Base-by-base conservation (phyloP, 2,797 vertebrate genomes). In the Ispidina picta region DNA sequence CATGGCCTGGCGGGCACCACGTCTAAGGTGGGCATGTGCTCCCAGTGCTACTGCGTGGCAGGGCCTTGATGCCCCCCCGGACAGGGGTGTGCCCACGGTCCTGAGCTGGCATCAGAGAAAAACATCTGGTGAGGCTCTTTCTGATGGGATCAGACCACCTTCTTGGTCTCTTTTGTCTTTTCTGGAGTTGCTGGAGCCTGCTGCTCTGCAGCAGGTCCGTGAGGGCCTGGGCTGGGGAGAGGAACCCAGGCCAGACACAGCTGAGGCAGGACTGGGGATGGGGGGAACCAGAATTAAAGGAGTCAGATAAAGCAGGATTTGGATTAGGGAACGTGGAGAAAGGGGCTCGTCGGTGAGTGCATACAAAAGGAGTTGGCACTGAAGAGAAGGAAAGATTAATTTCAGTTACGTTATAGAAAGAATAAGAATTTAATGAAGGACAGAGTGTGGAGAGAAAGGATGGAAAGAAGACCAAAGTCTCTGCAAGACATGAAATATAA, bases 371-470 rank as follows among this genome's bases (percentile, higher is more conserved):
- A 49, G 55, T 81, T 33, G 33, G 64, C 49, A 23, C 23, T 51
- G 76, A 20, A 44, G 55, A 59, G 31, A 71, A 54, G 60, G 80
- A 64, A 78, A 89, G 87, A 93, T 88, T 90, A 70, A 81, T 90
- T 83, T 77, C 48, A 16, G 52, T 88, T 89, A 54, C 26, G 4
- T 84, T 93, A 70, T n/a, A 28, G 54, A 76, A 83, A 60, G 64
- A 82, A 68, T 88, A 64, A 92, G 77, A 56, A 86, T 83, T 81
- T 92, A 89, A 86, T 89, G 85, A 89, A 92, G 89, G 89, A 54
- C 83, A 37, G 39, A 55, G n/a, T 8, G 4, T 58, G 51, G 68
- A 83, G 76, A 69, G 87, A 86, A 68, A 29, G 68, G 71, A 46
- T 83, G 48, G 76, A 85, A 94, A 66, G 63, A 55, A 72, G 22